Conservation (phyloP, 1,140 invertebrate genomes). For the Hyposmocoma kahamanoa region DNA sequence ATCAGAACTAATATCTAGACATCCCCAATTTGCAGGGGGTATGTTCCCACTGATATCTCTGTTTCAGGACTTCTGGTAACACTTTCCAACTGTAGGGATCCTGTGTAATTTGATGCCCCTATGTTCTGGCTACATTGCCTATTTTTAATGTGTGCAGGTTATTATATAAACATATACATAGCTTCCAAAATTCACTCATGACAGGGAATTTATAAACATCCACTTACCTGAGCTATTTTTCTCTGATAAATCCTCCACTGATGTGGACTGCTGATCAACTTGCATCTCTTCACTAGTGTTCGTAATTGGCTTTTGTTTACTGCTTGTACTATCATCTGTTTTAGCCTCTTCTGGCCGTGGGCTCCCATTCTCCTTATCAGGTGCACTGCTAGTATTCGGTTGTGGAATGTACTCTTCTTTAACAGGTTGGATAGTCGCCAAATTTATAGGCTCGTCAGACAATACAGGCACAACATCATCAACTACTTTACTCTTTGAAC, state of each 20-base stretch:
- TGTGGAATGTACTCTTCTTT: slow-evolving; percentile 55
- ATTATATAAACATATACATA: too few relatives aligned
- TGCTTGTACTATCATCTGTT: slow-evolving; percentile 24
- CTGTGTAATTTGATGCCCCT: too few relatives aligned
- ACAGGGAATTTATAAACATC: too few relatives aligned
- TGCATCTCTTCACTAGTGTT: slow-evolving; percentile 51
- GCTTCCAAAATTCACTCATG: too few relatives aligned
- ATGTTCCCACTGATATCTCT: too few relatives aligned
- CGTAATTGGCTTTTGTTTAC: slow-evolving; percentile 21
- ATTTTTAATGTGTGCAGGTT: too few relatives aligned
- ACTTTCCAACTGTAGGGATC: too few relatives aligned
- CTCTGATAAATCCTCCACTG: slow-evolving; percentile 59
- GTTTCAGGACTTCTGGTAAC: too few relatives aligned
- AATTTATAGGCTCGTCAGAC: slow-evolving; percentile 59
- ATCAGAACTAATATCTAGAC: too few relatives aligned
- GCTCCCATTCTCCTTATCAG: slow-evolving; percentile 34
- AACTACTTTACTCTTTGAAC: slow-evolving; percentile 44
- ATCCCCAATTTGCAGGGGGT: too few relatives aligned
- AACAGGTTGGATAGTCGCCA: slow-evolving; percentile 41
- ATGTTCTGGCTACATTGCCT: too few relatives aligned
- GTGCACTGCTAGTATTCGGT: slow-evolving; percentile 15
- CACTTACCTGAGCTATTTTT: slow-evolving; percentile 53
- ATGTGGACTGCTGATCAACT: slow-evolving; percentile 49
- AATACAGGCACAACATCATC: slow-evolving; percentile 36
- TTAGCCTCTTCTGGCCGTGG: slow-evolving; percentile 28